Evolutionary conservation across 2,797 vertebrate genomes (phyloP).

Genomic region (Crenichthys baileyi): DNA sequence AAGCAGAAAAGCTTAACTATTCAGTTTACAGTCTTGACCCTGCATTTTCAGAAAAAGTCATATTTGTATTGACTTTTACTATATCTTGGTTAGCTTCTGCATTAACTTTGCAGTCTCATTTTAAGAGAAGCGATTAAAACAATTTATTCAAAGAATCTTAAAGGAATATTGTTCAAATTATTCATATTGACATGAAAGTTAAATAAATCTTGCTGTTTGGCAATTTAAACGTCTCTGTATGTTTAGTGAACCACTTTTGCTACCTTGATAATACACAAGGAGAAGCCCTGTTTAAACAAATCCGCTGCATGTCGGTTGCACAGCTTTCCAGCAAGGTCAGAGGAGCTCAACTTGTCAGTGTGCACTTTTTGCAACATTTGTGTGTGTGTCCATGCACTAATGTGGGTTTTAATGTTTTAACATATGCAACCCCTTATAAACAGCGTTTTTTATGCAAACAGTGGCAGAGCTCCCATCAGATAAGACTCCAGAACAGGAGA

Average conservation of each 20-base stretch:
- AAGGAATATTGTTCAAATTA: neutral
- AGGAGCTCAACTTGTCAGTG: slow-evolving; percentile 47
- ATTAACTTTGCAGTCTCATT: neutral
- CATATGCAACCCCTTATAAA: slow-evolving; percentile 86
- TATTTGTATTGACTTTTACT: neutral
- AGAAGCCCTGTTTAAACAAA: slow-evolving; percentile 74
- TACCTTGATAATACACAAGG: slow-evolving; percentile 39
- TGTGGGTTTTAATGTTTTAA: slow-evolving; percentile 80
- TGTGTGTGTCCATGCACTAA: slow-evolving; percentile 32
- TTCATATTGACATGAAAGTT: slow-evolving; percentile 28
- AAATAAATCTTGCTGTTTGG: slow-evolving; percentile 38
- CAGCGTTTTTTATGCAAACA: slow-evolving; percentile 84
- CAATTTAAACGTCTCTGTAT: slow-evolving; percentile 13
- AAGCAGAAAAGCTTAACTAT: neutral
- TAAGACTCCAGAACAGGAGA: slow-evolving; percentile 77
- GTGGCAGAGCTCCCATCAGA: slow-evolving; percentile 84
- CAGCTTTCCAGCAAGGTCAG: slow-evolving; percentile 65
- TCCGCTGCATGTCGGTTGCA: slow-evolving; percentile 38
- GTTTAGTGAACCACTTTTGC: slow-evolving; percentile 23
- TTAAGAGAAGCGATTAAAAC: neutral
- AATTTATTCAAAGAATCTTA: neutral
- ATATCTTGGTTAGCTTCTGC: neutral
- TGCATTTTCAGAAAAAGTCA: neutral
- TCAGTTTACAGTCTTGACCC: neutral
- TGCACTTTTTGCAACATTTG: slow-evolving; percentile 22